These are phyloP conservation scores for Agonopterix arenella DNA, from an alignment of 2,888 invertebrate genomes.

Conservation along the genomic window DNA sequence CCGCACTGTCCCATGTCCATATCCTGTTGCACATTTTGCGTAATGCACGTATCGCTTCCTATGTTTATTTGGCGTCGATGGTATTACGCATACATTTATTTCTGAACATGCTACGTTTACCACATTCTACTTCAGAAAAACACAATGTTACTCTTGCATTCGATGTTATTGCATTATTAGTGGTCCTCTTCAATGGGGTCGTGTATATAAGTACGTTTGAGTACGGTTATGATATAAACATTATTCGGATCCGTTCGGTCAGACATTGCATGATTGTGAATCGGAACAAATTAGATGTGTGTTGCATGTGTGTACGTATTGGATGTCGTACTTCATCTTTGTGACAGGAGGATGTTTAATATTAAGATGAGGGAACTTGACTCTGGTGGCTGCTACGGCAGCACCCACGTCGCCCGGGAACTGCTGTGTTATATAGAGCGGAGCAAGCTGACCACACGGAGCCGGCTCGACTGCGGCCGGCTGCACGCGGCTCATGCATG, in stretches of 20 bases:
- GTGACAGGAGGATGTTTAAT: constrained; percentile 61
- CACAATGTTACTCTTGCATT: constrained; percentile 57
- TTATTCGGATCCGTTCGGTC: constrained; percentile 24
- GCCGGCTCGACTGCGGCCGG: not conserved
- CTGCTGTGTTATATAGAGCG: constrained; percentile 64
- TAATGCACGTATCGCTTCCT: constrained; percentile 60
- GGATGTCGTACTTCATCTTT: constrained; percentile 73
- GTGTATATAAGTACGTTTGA: constrained; percentile 50
- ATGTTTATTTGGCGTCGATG: constrained; percentile 40
- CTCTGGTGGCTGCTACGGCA: constrained; percentile 62
- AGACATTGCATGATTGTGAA: constrained; percentile 70
- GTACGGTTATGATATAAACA: constrained; percentile 23
- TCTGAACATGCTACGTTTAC: constrained; percentile 43
- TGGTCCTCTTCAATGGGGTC: constrained; percentile 43
- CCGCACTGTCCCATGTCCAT: constrained; percentile 44
- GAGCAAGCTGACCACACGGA: not conserved
- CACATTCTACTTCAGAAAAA: constrained; percentile 53
- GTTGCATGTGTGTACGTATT: constrained; percentile 73
- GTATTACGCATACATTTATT: constrained; percentile 25
- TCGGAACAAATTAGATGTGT: constrained; percentile 58
- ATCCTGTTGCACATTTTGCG: constrained; percentile 58
- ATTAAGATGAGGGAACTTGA: constrained; percentile 72
- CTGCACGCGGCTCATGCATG: constrained; percentile 28
- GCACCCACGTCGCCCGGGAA: constrained; percentile 60
- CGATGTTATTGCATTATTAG: constrained; percentile 51